Conservation (phyloP, 2,888 invertebrate species). For the Leucophenga montana region DNA sequence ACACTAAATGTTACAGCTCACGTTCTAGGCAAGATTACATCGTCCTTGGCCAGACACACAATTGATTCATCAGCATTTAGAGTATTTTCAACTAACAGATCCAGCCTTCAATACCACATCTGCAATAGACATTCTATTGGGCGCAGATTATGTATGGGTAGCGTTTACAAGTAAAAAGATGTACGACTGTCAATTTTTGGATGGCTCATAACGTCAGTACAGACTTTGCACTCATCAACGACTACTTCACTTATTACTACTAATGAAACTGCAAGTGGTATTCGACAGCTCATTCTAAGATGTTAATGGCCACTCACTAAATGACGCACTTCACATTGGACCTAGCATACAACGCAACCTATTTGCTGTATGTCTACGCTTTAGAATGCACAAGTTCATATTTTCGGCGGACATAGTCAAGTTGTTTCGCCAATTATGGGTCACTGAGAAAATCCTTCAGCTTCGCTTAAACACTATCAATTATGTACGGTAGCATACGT, state of each 20-base stretch:
- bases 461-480: conserved; percentile 17
- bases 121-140: neutral
- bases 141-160: neutral
- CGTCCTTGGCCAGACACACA: neutral
- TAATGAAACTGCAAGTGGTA: neutral
- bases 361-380: too few species aligned
- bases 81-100: neutral
- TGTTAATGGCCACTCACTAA: neutral
- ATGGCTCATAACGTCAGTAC: neutral
- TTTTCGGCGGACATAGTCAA: conserved; percentile 29
- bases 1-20: neutral
- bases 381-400: neutral
- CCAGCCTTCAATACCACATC: neutral
- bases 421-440: conserved; percentile 31
- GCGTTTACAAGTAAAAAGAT: neutral
- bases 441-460: conserved; percentile 18
- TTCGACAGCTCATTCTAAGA: neutral
- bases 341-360: too few species aligned
- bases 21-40: neutral
- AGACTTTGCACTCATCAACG: neutral
- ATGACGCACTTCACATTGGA: too few species aligned
- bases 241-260: neutral
- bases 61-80: neutral
- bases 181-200: neutral
- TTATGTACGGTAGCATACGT: conserved; percentile 23